A percentile compares a stretch with the other conserved stretches of the same genome.
Conservation (phyloP, 2,113 vertebrate genomes). For the Onychostoma macrolepis region DNA sequence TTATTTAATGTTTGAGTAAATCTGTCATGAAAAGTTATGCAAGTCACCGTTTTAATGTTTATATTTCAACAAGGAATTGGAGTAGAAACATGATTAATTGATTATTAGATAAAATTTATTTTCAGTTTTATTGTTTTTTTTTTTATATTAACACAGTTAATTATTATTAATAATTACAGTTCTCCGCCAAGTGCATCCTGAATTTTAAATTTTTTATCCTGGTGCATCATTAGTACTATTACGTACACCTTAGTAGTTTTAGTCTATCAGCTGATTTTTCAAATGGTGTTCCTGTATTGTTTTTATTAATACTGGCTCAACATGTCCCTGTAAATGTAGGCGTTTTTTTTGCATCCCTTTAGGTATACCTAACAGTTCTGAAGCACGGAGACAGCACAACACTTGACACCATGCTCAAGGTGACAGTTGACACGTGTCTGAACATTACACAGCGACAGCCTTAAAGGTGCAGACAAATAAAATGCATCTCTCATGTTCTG, state of each 20-base stretch:
- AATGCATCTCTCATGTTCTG: not conserved
- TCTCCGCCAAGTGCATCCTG: too few relatives aligned
- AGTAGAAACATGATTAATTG: too few relatives aligned
- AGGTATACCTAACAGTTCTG: conserved; percentile 96
- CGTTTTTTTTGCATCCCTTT: conserved; percentile 13
- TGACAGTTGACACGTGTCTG: conserved; percentile 55
- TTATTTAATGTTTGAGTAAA: too few relatives aligned
- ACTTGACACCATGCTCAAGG: conserved; percentile 98
- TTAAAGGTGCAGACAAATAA: not conserved
- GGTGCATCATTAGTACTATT: too few relatives aligned
- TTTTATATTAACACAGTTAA: too few relatives aligned
- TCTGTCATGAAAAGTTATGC: too few relatives aligned
- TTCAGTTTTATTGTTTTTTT: too few relatives aligned
- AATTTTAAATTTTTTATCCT: too few relatives aligned
- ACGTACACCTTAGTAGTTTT: not conserved
- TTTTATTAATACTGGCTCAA: not conserved
- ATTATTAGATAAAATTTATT: too few relatives aligned
- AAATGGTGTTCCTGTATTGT: not conserved
- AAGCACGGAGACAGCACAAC: conserved; percentile 92
- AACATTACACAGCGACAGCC: not conserved
- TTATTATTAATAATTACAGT: too few relatives aligned
- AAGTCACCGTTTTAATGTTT: too few relatives aligned
- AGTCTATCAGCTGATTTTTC: not conserved
- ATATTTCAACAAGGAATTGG: too few relatives aligned
- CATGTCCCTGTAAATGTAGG: not conserved